A percentile compares a stretch with the other conserved stretches of the same genome.
Evolutionary conservation across 2,797 vertebrate species (phyloP).

Genomic region (Zonotrichia albicollis): DNA sequence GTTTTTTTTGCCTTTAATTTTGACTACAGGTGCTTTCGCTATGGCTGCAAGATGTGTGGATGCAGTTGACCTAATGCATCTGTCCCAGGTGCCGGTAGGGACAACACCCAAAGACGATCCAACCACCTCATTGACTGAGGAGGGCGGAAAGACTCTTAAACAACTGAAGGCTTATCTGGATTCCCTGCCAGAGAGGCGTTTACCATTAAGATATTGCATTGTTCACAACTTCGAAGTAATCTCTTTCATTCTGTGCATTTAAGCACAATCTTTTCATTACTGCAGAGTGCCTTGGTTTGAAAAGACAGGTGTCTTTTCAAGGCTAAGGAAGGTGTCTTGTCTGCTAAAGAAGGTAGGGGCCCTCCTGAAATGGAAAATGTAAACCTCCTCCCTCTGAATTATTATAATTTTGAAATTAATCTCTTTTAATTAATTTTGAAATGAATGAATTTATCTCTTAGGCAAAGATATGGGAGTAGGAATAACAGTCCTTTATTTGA

Average conservation of each 20-base stretch:
- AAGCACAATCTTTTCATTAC: not conserved
- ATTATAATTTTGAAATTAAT: not conserved
- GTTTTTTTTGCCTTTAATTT: not conserved
- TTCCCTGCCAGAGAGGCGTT: not conserved
- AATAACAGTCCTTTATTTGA: not conserved
- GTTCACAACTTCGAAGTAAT: not conserved
- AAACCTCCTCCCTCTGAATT: not conserved
- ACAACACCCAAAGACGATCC: not conserved
- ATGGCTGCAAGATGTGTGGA: not conserved
- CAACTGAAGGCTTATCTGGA: not conserved
- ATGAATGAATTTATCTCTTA: not conserved
- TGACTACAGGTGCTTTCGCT: not conserved
- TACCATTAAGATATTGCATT: not conserved
- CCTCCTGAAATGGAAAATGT: not conserved
- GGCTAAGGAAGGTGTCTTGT: not conserved
- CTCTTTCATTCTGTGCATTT: not conserved
- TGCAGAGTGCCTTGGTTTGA: not conserved
- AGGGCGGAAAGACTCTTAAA: not conserved
- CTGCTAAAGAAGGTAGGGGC: not conserved
- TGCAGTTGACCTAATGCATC: not conserved
- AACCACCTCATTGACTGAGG: fast-evolving
- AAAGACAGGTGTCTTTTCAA: not conserved
- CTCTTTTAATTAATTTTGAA: too few species aligned
- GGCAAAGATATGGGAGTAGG: not conserved
- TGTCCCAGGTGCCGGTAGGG: not conserved